Base-by-base conservation (phyloP, 2,888 invertebrate genomes). In the Euphydryas editha region DNA sequence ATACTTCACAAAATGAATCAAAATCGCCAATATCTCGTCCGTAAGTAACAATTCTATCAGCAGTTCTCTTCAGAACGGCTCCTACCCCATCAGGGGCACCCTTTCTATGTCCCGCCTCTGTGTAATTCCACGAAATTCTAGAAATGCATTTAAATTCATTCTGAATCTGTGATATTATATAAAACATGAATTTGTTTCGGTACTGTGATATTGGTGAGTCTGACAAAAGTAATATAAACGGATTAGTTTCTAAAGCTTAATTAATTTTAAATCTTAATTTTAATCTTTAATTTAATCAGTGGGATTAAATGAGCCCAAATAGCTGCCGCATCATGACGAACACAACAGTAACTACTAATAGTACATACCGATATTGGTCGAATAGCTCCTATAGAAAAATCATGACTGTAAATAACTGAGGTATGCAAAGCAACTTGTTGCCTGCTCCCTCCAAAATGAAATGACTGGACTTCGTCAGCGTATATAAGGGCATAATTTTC, bases 21-120 rank as follows among this genome's bases (percentile, higher is more conserved):
- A 55, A 67, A 47, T 37, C 58, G 20, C 54, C 69, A 51, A 71
- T 51, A 60, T 72, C 73, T 39, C 39, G 30, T n/a, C 70, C 70
- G 49, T 51, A 62, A 17, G 24, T 51, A 24, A 67, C 66, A 24
- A 69, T 47, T 42, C 44, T 60, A 47, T 72, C 73, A 7, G 70
- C 70, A 15, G 70, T 68, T 37, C 72, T 72, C 60, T 72, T 73
- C 10, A 73, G 8, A 6, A 56, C 47, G 0, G 64, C 74, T 8
- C 73, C 73, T 1, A 72, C 64, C 0, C 72, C 71, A 58, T 74
- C 71, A 6, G 73, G 67, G 2, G 73, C 73, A 55, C 74, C 74
- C 59, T 74, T 74, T n/a, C 73, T 72, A 36, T 72, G 71, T 10
- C 72, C 72, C 2, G 57, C 39, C 66, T 75, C 73, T 3, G 51